These are phyloP conservation scores for Clarias fuscus DNA, from an alignment of 2,797 vertebrate genomes.

Conservation along the genomic window DNA sequence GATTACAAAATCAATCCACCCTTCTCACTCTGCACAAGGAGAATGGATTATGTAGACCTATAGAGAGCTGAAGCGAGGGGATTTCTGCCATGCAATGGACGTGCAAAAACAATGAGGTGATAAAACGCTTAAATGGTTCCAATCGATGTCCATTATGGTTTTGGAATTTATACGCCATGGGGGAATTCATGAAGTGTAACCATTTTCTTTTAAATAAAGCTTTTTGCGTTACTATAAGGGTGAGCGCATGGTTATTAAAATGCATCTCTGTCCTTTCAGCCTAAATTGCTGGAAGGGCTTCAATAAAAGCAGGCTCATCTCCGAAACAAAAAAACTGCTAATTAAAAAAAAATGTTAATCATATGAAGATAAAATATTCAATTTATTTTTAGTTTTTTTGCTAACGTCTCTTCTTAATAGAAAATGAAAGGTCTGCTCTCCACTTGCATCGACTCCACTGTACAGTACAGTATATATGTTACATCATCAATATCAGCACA, in stretches of 20 bases:
- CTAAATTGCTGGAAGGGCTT: slow-evolving; percentile 12
- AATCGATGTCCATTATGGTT: slow-evolving; percentile 42
- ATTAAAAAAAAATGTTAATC: neutral
- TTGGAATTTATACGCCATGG: slow-evolving; percentile 27
- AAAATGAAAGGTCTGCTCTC: neutral
- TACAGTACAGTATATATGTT: no score
- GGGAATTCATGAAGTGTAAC: slow-evolving; percentile 12
- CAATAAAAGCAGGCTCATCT: neutral
- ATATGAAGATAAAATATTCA: neutral
- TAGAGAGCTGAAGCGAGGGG: slow-evolving; percentile 36
- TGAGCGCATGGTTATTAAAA: neutral
- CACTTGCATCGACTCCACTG: neutral
- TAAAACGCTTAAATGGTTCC: slow-evolving; percentile 41
- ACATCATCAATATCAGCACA: neutral
- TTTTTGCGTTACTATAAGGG: slow-evolving; percentile 1
- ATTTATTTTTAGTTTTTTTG: neutral
- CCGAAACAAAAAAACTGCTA: slow-evolving; percentile 7
- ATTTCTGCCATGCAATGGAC: slow-evolving; percentile 29
- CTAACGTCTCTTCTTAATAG: neutral
- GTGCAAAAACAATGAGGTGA: slow-evolving; percentile 46
- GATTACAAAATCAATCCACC: slow-evolving; percentile 57
- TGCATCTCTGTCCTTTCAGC: neutral
- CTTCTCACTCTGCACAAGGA: slow-evolving; percentile 46
- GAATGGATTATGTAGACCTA: slow-evolving; percentile 50
- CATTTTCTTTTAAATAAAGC: slow-evolving; percentile 38